Base-by-base conservation (phyloP, 2,888 invertebrate species). In the Molanna angustata region DNA sequence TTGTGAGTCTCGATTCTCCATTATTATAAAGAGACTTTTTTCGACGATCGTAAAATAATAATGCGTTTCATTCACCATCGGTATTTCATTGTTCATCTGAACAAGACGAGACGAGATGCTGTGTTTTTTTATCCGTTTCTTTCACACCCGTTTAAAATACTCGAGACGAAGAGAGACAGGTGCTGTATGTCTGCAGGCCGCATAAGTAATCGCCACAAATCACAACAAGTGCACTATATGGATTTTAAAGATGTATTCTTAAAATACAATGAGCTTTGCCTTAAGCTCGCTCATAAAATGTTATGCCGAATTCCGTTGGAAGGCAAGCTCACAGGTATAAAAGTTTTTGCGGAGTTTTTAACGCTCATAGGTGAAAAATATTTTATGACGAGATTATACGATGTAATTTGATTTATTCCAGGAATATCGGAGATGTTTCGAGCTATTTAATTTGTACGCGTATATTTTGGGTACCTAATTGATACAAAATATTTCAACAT, bases 21-120 rank as follows among this genome's bases (percentile, higher is more conserved):
- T 46, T 47, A 21, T 37, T 31, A 49, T 39, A 49, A 49, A 50
- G 18, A 49, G 17, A 33, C 32, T 49, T 49, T 32, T 45, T 45
- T 46, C 46, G 35, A 2, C 27, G 46, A 47, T 54, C 54, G 54
- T 54, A 54, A 54, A 54, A 54, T 54, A 50, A 54, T 54, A 54
- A 54, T 54, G 54, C 39, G 46, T 22, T 49, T 40, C 54, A 54
- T 54, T 54, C 54, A 54, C 39, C 46, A 43, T 41, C 20, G 54
- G 54, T 46, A 54, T 54, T 54, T 50, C 47, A 50, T 54, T 50
- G 50, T 50, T 54, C 54, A 21, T 27, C 14, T 37, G 50, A 47
- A 50, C 45, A 47, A 50, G 47, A 41, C 14, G 41, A 39, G 32
- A 17, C 40, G 21, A 50, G 31, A 18, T 18, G 14, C 31, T 16